These are phyloP conservation scores for Plagodis pulveraria DNA, from an alignment of 2,888 invertebrate genomes.

Conservation along the genomic window DNA sequence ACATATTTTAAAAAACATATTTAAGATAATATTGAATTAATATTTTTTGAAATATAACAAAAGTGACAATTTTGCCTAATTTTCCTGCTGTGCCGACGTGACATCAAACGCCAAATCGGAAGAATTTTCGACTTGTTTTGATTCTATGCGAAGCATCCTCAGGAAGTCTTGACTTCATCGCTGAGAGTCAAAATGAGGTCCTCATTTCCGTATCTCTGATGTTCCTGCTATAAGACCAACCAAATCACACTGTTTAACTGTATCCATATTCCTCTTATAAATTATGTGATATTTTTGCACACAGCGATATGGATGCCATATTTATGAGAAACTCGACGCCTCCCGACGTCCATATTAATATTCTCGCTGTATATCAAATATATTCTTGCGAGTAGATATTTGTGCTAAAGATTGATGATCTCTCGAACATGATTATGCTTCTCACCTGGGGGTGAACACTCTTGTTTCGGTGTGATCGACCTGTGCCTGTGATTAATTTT, in stretches of 20 bases:
- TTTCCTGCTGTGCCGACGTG: too few species aligned
- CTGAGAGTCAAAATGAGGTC: too few species aligned
- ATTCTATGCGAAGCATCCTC: too few species aligned
- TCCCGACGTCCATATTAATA: constrained; percentile 22
- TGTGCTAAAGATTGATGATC: constrained; percentile 22
- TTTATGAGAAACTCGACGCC: constrained; percentile 18
- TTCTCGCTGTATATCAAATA: constrained; percentile 11
- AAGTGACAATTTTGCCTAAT: too few species aligned
- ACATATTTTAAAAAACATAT: too few species aligned
- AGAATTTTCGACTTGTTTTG: too few species aligned
- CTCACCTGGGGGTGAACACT: constrained; percentile 14
- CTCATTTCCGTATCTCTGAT: too few species aligned
- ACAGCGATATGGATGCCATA: not conserved
- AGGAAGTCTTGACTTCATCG: too few species aligned
- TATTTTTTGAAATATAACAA: too few species aligned
- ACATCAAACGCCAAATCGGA: too few species aligned
- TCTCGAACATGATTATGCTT: constrained; percentile 18
- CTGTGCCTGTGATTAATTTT: not conserved
- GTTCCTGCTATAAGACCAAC: too few species aligned
- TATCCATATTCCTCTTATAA: not conserved
- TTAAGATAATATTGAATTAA: too few species aligned
- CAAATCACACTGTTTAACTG: not conserved
- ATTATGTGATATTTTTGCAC: not conserved
- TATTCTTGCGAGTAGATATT: constrained; percentile 6
- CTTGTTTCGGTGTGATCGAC: constrained; percentile 7